These are phyloP conservation scores for Urosaurus nigricauda DNA, from an alignment of 2,797 vertebrate genomes.

Conservation along the genomic window DNA sequence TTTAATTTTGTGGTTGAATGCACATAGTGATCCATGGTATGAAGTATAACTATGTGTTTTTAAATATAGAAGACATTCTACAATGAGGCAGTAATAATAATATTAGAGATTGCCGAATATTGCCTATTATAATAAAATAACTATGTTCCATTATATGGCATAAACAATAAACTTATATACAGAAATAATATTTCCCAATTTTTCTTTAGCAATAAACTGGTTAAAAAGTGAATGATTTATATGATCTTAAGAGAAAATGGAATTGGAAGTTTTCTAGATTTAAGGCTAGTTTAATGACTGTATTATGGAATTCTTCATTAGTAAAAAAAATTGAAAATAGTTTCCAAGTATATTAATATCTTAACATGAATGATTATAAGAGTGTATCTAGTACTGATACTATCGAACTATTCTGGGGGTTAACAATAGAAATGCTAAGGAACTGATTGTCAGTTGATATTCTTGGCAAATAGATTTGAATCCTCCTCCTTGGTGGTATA, in stretches of 20 bases:
- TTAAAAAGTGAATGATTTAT: background rate
- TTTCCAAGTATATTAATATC: background rate
- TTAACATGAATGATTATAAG: background rate
- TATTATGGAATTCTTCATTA: background rate
- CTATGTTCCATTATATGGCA: background rate
- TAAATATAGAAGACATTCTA: background rate
- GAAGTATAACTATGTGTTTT: background rate
- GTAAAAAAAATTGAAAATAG: background rate
- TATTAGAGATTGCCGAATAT: background rate
- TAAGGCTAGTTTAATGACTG: background rate
- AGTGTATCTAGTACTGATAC: background rate
- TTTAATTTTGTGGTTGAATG: background rate
- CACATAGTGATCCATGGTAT: background rate
- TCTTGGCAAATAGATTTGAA: no score
- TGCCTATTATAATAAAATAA: background rate
- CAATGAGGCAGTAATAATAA: slow-evolving; percentile 17
- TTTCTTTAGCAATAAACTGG: background rate
- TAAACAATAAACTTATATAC: background rate
- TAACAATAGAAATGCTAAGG: background rate
- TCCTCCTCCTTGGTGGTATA: no score
- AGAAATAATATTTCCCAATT: background rate
- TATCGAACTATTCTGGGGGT: background rate
- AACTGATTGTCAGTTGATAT: background rate
- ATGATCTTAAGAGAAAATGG: background rate
- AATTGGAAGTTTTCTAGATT: background rate